A percentile compares a stretch with the other conserved stretches of the same genome.
Conservation (phyloP, 2,888 invertebrate species). For the Tachina lurida region DNA sequence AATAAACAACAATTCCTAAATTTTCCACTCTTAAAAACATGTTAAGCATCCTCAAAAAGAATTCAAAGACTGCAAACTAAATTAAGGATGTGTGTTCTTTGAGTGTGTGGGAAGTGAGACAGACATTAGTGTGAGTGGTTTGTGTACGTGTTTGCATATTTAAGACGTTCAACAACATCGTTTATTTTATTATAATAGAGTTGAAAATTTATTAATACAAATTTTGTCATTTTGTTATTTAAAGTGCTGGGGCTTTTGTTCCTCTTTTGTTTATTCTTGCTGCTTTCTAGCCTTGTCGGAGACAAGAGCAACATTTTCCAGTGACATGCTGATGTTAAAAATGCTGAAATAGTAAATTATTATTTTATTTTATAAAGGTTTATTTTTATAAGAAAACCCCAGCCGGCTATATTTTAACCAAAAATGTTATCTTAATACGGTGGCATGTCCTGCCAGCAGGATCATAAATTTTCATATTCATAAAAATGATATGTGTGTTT, state of each 20-base stretch:
- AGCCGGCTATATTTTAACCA: background rate
- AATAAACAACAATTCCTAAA: constrained; percentile 32
- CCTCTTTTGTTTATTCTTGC: background rate
- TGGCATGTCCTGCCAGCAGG: background rate
- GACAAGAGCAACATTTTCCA: constrained; percentile 1
- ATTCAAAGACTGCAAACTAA: background rate
- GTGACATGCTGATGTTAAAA: background rate
- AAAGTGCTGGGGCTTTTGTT: constrained; percentile 11
- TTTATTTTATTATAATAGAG: constrained; percentile 49
- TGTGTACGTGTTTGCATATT: background rate
- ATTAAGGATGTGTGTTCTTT: constrained; percentile 32
- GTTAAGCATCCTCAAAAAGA: background rate
- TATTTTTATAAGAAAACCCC: background rate
- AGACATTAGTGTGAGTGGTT: background rate
- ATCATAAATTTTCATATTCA: constrained; percentile 30
- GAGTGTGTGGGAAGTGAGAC: background rate
- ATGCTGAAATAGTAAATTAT: constrained; percentile 24
- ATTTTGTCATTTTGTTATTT: constrained; percentile 44
- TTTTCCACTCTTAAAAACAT: constrained; percentile 55
- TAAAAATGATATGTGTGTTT: constrained; percentile 1
- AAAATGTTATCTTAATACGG: background rate
- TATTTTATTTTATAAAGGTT: background rate
- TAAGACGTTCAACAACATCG: constrained; percentile 33
- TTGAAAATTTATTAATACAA: constrained; percentile 49
- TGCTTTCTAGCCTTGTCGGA: constrained; percentile 14